A percentile compares a stretch with the other conserved stretches of the same genome.
Conservation (phyloP, 2,113 vertebrate species). For the Acanthisitta chloris region DNA sequence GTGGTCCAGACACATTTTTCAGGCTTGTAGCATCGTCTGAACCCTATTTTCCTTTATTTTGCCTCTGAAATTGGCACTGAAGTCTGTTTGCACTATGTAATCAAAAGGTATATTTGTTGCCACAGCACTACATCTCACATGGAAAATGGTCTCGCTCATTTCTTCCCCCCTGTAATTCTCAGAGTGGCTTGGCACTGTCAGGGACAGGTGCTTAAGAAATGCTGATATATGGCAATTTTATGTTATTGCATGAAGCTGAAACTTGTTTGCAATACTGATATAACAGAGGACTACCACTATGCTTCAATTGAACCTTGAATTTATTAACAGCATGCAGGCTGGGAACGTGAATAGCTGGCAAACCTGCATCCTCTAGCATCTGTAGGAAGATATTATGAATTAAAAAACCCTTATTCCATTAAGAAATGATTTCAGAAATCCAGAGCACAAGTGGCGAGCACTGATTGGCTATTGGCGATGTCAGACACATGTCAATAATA, state of each 20-base stretch:
- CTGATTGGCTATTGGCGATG: constrained; percentile 29
- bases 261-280: background rate
- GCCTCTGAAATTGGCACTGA: constrained; percentile 12
- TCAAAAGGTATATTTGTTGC: constrained; percentile 18
- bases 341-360: constrained; percentile 14
- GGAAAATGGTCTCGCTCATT: constrained; percentile 54
- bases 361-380: constrained; percentile 4
- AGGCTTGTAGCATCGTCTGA: constrained; percentile 54
- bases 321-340: background rate
- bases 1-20: constrained; percentile 63
- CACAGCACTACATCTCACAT: background rate
- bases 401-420: background rate
- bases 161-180: constrained; percentile 42
- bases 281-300: background rate
- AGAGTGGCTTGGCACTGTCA: background rate
- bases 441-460: background rate
- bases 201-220: constrained; percentile 43
- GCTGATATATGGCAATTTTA: constrained; percentile 38
- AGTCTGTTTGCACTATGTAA: constrained; percentile 29
- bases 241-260: background rate
- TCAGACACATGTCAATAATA: constrained; percentile 47
- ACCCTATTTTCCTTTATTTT: constrained; percentile 48
- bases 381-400: background rate
- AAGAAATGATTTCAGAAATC: constrained; percentile 44
- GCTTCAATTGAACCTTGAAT: background rate